Evolutionary conservation across 1,140 invertebrate species (phyloP), one percentile per base, ranked within the genome.

Genomic region (Schlechtendalia chinensis): DNA sequence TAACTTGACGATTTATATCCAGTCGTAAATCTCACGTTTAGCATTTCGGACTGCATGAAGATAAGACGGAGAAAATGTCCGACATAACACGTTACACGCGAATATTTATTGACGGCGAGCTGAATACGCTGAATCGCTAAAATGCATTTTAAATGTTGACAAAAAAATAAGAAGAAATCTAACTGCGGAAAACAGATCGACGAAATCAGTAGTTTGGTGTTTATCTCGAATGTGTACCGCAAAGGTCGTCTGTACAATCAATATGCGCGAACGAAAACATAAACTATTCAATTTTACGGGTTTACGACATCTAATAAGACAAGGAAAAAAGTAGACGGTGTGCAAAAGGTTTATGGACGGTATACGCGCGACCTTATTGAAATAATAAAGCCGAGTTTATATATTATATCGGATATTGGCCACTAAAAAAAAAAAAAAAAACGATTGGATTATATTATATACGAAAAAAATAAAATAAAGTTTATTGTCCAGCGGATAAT

Each of bases 1-100:
- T 59, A 14, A 24, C 56, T 69, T 10, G 22, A 53, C 5, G n/a
- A 47, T 59, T 77, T 24, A 77, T 59, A 58, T 24, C 5, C 2
- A n/a, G 56, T 77, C 56, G 59, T 61, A 77, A 61, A 61, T 77
- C 22, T 24, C 47, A 58, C 54, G 19, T 50, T 50, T 50, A 47
- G 17, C 32, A 45, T 39, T 59, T 58, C 1, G 29, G 1, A 0
- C 6, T 8, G n/a, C 47, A 32, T 17, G 22, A 45, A 77, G n/a
- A 50, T 69, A 50, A n/a, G n/a, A 50, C 24, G 47, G 12, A 5
- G 47, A 58, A 58, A 45, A 17, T 22, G 39, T 17, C 39, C 12
- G 8, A 8, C 32, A 8, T 8, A 8, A 8, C 32, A 8, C 8
- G 32, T 12, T 16, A 45, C 12, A 59, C 32, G 10, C 1, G 8